Conservation (phyloP, 1,140 invertebrate species). For the Lordiphosa mommai region DNA sequence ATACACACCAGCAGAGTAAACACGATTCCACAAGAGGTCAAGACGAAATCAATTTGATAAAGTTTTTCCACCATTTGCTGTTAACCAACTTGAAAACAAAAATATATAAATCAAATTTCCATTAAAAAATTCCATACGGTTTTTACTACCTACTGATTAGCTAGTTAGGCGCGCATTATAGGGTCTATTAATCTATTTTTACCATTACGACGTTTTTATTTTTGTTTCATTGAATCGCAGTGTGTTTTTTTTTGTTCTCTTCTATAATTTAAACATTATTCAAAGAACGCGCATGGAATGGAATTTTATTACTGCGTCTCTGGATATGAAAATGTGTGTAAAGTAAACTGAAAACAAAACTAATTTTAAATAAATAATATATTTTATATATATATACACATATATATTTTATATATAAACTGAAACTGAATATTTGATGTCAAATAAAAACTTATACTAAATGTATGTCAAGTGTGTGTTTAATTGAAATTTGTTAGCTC, state of each 20-base stretch:
- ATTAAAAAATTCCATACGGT: constrained; percentile 48
- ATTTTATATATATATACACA: constrained; percentile 66
- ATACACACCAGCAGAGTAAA: constrained; percentile 51
- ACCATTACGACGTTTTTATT: constrained; percentile 49
- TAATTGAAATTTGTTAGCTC: not conserved
- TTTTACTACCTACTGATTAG: constrained; percentile 49
- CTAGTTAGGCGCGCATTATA: constrained; percentile 39
- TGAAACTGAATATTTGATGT: constrained; percentile 73
- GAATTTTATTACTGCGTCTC: constrained; percentile 29
- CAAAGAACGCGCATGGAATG: constrained; percentile 16
- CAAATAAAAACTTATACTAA: constrained; percentile 73
- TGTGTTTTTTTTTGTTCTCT: constrained; percentile 36
- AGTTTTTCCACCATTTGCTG: constrained; percentile 12
- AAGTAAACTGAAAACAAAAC: constrained; percentile 57
- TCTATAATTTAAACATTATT: too few relatives aligned
- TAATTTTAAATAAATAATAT: constrained; percentile 70
- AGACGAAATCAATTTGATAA: constrained; percentile 9
- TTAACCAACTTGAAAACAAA: constrained; percentile 25
- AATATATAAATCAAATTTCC: constrained; percentile 43
- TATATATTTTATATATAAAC: constrained; percentile 22
- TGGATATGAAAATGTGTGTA: constrained; percentile 49
- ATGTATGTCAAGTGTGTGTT: constrained; percentile 35
- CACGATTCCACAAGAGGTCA: constrained; percentile 49
- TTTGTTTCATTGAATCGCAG: constrained; percentile 30
- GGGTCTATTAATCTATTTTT: constrained; percentile 42